These are phyloP conservation scores for Pristionchus japonicus DNA, from an alignment of 2,888 invertebrate species.

Conservation along the genomic window DNA sequence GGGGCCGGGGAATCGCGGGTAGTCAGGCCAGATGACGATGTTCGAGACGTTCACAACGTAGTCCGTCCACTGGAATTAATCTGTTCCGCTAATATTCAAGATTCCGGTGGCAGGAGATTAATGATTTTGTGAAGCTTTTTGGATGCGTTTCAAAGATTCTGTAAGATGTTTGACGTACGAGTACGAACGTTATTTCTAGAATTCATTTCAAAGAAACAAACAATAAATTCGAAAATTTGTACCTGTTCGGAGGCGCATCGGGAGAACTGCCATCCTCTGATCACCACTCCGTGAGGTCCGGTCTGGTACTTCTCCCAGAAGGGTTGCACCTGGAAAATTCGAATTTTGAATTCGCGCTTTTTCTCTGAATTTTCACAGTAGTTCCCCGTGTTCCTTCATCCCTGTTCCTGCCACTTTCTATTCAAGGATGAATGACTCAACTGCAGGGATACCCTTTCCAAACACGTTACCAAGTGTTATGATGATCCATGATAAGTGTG, in stretches of 20 bases:
- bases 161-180: neutral
- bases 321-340: conserved; percentile 62
- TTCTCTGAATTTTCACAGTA: no score
- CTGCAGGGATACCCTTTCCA: neutral
- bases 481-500: neutral
- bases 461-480: neutral
- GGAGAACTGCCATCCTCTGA: conserved; percentile 75
- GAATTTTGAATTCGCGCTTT: neutral
- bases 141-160: neutral
- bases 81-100: neutral
- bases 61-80: conserved; percentile 71
- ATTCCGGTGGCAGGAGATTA: neutral
- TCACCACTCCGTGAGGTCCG: conserved; percentile 73
- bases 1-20: conserved; percentile 75
- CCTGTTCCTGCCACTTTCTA: no score
- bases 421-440: no score
- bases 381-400: no score
- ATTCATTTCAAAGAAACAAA: no score
- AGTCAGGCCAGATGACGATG: conserved; percentile 75
- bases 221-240: neutral
- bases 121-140: neutral
- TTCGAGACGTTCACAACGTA: conserved; percentile 75
- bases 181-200: no score
- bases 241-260: conserved; percentile 74
- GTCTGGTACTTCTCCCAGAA: conserved; percentile 75